Base-by-base conservation (phyloP, 2,113 vertebrate species). In the rabbit (Oryctolagus cuniculus) region DNA sequence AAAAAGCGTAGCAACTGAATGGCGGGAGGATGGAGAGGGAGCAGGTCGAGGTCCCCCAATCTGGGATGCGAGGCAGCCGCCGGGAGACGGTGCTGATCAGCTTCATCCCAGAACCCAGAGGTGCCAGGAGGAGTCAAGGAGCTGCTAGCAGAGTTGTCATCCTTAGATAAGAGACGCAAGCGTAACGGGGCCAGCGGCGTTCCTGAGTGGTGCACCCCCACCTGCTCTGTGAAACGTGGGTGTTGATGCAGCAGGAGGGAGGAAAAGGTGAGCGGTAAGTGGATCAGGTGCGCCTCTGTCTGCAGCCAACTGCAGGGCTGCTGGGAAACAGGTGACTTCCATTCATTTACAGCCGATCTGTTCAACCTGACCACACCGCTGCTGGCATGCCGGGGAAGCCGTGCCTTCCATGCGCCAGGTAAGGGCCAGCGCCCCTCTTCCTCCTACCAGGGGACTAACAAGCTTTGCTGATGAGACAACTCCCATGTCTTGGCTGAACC, bases 81-180 rank as follows among this genome's bases (percentile, higher is more conserved):
- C 4, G 22, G 17, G 69, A 75, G 34, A 89, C 19, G 17, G 51
- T 0, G 55, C 84, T 36, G 21, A 73, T 64, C 15, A 51, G 58
- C 74, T 9, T 29, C 1, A 7, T 69, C 83, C 55, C 10, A 27
- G 79, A 78, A 72, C 44, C 84, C 64, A 61, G 74, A 38, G 34
- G 74, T 72, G 51, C 3, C n/a, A 81, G 72, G 90, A 87, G 80
- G 90, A 24, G 1, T 74, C 53, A 53, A 80, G n/a, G 81, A 91
- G 72, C 36, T 67, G 61, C 90, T 11, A 24, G 92, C 92, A 87
- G 64, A 92, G 95, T 86, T 53, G 66, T 49, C 96, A 27, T 93
- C 79, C 78, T 94, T 95, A 81, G 81, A 22, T 90, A 90, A 92
- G 63, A 93, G 85, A 92, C 73, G 0, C 61, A 72, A 78, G 86